A percentile compares a stretch with the other conserved stretches of the same genome.
These are phyloP conservation scores for Phataginus tetradactyla DNA, from an alignment of 2,797 vertebrate genomes.

Conservation along the genomic window DNA sequence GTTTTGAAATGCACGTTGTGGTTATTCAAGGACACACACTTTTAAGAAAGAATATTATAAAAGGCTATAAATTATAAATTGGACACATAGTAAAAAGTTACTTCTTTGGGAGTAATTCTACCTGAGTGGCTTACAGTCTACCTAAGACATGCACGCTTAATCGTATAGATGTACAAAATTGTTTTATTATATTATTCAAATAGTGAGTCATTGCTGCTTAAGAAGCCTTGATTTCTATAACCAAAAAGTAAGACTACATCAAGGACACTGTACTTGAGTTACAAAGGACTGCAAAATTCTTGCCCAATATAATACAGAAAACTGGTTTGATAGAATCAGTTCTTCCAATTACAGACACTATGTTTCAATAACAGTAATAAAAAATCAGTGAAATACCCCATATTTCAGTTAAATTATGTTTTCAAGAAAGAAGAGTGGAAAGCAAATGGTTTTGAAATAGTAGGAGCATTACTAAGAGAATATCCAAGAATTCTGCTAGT, in stretches of 20 bases:
- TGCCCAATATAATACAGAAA: not conserved
- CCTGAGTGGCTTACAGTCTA: not conserved
- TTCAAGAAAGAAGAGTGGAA: not conserved
- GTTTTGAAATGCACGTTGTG: not conserved
- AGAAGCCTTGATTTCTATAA: not conserved
- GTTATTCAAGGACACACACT: not conserved
- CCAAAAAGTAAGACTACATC: not conserved
- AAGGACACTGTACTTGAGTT: not conserved
- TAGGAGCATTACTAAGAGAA: slow-evolving; percentile 80
- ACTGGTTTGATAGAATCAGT: not conserved
- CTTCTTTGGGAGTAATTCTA: not conserved
- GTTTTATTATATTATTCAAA: not conserved
- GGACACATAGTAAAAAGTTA: not conserved
- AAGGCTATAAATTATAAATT: not conserved
- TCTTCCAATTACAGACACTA: not conserved
- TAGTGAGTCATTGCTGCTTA: not conserved
- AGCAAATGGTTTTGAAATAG: slow-evolving; percentile 72
- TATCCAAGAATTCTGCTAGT: slow-evolving; percentile 78
- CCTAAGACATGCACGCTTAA: not conserved
- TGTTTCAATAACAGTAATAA: not conserved
- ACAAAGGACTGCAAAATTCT: not conserved
- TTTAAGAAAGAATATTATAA: not conserved
- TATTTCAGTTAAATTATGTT: slow-evolving; percentile 1
- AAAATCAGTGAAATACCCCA: not conserved
- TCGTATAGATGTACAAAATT: not conserved